These are phyloP conservation scores for Pecten maximus DNA, from an alignment of 2,888 invertebrate species.

Conservation along the genomic window DNA sequence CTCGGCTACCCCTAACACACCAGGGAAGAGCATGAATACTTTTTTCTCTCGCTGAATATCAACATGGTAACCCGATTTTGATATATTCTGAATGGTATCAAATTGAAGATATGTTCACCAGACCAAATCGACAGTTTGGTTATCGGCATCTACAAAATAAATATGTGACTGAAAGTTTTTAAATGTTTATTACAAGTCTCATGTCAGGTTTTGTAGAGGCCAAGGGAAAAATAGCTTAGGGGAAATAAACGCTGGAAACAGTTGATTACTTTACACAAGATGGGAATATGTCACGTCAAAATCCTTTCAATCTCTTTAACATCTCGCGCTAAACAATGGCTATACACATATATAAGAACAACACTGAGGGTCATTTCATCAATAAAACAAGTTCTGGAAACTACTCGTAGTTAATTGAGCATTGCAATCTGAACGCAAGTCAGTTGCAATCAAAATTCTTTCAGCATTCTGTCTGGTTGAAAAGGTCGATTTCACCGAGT, in stretches of 20 bases:
- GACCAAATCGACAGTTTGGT: neutral
- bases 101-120: neutral
- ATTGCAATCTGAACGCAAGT: neutral
- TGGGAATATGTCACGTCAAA: neutral
- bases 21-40: neutral
- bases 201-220: neutral
- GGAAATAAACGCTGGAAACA: neutral
- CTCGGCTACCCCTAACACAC: neutral
- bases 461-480: neutral
- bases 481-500: neutral
- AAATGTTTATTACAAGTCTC: neutral
- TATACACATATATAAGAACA: neutral
- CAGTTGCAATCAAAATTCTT: neutral
- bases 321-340: neutral
- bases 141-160: neutral
- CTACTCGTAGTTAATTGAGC: neutral
- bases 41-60: neutral
- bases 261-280: neutral
- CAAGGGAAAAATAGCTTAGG: neutral
- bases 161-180: neutral
- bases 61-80: neutral
- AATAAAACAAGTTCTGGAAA: neutral
- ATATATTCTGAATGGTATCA: neutral
- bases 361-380: neutral
- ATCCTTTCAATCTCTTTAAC: too few species aligned